phyloP scores from a whole-genome alignment of 2,113 vertebrate genomes.

The Stegostoma tigrinum region DNA sequence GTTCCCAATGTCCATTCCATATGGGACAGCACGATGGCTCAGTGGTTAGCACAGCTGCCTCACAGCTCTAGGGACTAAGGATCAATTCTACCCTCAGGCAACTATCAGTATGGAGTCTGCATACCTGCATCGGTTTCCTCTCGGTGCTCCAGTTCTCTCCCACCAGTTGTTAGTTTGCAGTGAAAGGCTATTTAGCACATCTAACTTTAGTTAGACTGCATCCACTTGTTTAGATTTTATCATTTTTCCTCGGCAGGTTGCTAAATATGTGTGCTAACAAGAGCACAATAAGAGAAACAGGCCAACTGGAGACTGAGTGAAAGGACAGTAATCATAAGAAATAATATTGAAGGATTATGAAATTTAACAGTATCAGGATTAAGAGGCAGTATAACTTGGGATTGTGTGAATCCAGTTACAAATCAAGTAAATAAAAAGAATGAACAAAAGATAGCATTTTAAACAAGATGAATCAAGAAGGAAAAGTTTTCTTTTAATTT shows the following conservation, averaged over 20 bases:
- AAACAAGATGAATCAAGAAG: background rate
- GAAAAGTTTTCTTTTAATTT: background rate
- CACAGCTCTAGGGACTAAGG: too few species aligned
- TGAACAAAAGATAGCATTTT: background rate
- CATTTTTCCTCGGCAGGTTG: background rate
- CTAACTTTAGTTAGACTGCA: background rate
- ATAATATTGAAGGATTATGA: background rate
- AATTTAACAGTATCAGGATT: background rate
- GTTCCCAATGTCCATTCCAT: background rate
- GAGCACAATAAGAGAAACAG: background rate
- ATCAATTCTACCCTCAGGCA: too few species aligned
- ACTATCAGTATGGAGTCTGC: too few species aligned
- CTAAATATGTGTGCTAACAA: background rate
- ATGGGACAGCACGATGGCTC: too few species aligned
- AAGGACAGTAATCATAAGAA: background rate
- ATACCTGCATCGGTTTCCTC: too few species aligned
- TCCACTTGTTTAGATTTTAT: background rate
- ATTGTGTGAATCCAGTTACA: background rate
- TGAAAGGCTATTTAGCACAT: too few species aligned
- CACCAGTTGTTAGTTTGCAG: too few species aligned
- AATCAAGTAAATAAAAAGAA: background rate
- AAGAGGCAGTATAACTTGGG: background rate
- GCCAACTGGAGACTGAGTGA: background rate
- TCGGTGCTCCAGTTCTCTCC: too few species aligned
- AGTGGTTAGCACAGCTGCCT: too few species aligned